A percentile compares a stretch with the other conserved stretches of the same genome.
Evolutionary conservation across 2,888 invertebrate species (phyloP).

Genomic region (Spodoptera littoralis): DNA sequence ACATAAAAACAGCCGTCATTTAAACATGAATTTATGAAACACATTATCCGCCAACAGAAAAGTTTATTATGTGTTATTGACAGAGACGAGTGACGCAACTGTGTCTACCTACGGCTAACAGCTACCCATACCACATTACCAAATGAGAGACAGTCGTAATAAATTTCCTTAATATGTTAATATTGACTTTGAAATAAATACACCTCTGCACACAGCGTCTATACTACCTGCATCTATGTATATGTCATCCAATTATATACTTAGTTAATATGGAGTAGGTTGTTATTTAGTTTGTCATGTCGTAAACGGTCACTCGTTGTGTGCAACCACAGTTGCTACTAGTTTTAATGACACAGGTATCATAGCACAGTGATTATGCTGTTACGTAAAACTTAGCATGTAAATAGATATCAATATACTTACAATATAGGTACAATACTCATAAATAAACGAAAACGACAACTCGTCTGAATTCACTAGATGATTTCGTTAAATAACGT

Average conservation of each 20-base stretch:
- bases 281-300: slow-evolving; percentile 24
- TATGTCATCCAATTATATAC: slow-evolving; percentile 26
- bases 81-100: slow-evolving; percentile 63
- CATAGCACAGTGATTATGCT: slow-evolving; percentile 10
- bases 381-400: slow-evolving; percentile 29
- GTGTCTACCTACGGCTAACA: slow-evolving; percentile 7
- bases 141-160: slow-evolving; percentile 43
- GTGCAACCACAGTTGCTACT: slow-evolving; percentile 41
- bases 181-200: slow-evolving; percentile 15
- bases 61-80: too few relatives aligned
- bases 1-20: slow-evolving; percentile 5
- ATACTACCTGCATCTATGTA: slow-evolving; percentile 2
- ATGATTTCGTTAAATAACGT: not conserved
- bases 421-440: too few relatives aligned
- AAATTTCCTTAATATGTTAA: slow-evolving; percentile 36
- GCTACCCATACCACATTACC: slow-evolving; percentile 55
- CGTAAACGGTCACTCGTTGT: slow-evolving; percentile 28
- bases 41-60: too few relatives aligned
- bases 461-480: not conserved
- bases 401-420: slow-evolving; percentile 1
- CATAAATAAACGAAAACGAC: not conserved
- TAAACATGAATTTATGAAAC: too few relatives aligned
- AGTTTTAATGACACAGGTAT: slow-evolving; percentile 14
- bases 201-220: slow-evolving; percentile 2
- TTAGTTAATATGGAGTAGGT: slow-evolving; percentile 1